A percentile compares a stretch with the other conserved stretches of the same genome.
These are phyloP conservation scores for Ophthalmolycus amberensis DNA, from an alignment of 2,113 vertebrate species.

Conservation along the genomic window DNA sequence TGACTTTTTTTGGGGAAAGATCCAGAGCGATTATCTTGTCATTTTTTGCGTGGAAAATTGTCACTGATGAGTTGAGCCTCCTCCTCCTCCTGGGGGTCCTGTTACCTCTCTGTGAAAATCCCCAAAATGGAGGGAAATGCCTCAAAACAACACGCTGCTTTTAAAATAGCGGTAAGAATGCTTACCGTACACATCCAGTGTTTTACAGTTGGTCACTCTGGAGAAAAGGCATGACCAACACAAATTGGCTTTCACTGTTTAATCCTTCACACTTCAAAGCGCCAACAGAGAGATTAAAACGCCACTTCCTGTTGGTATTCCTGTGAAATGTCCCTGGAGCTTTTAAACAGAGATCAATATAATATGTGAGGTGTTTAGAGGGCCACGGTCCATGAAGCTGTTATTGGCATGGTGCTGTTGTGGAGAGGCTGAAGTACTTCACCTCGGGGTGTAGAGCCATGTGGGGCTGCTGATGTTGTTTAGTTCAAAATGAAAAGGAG, in stretches of 20 bases:
- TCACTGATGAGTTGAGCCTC: conserved; percentile 2
- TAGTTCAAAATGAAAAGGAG: neutral
- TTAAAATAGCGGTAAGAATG: neutral
- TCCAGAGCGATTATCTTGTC: conserved; percentile 61
- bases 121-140: too few relatives aligned
- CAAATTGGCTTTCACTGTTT: conserved; percentile 31
- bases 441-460: too few relatives aligned
- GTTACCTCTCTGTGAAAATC: neutral
- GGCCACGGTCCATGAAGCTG: neutral
- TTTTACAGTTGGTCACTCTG: neutral
- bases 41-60: conserved; percentile 4
- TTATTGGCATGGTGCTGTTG: neutral
- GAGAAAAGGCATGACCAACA: conserved; percentile 31
- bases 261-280: conserved; percentile 46
- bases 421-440: neutral
- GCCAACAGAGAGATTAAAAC: conserved; percentile 11
- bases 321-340: conserved; percentile 10
- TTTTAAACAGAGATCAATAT: conserved; percentile 31
- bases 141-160: neutral
- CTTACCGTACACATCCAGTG: neutral
- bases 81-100: neutral
- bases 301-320: conserved; percentile 12
- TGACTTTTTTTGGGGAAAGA: conserved; percentile 27
- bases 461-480: neutral
- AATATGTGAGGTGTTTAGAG: conserved; percentile 13